Evolutionary conservation across 1,140 invertebrate genomes (phyloP), one percentile per base, ranked within the genome.

Genomic region (Euura saliciscinereae): DNA sequence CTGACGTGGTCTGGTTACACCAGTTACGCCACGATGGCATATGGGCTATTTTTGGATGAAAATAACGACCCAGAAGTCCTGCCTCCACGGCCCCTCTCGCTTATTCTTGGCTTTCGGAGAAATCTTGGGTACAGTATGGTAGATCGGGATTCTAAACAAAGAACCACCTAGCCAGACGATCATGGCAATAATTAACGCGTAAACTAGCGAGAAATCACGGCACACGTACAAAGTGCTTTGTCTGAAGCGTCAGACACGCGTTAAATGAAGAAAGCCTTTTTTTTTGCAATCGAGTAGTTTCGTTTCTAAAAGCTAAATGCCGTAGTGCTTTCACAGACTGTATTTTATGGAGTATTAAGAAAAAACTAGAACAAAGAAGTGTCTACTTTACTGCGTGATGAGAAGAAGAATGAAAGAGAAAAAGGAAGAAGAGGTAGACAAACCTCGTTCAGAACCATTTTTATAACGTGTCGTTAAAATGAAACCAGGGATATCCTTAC

Each of bases 11-110:
- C 28, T 28, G 65, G 13, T 66, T 13, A 66, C 13, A 66, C 65
- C 13, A 13, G 8, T 66, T 28, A 67, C 4, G 28, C 66, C 66
- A 4, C 43, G 66, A 67, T 11, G 66, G 66, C 66, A 67, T 42
- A 28, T 42, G 11, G 66, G 66, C 42, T 67, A 67, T 67, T 67
- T 67, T 67, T 67, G 42, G 28, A 11, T 11, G 28, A 44, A 67
- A 7, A 67, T 44, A 67, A 1, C 42, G 10, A 2, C 3, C 10
- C 8, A 7, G 10, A 28, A 6, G 42, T 11, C 4, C 51, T 6
- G 51, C 51, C 51, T 5, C 8, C 3, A 59, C 28, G 28, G 0
- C 28, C 28, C 28, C 28, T 28, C 28, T 1, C 28, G 28, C 28
- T 28, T 28, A 28, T 28, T 28, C 28, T 28, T 28, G 28, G 28